phyloP scores from a whole-genome alignment of 1,140 invertebrate species.

The Brachionus asplanchnoidis region DNA sequence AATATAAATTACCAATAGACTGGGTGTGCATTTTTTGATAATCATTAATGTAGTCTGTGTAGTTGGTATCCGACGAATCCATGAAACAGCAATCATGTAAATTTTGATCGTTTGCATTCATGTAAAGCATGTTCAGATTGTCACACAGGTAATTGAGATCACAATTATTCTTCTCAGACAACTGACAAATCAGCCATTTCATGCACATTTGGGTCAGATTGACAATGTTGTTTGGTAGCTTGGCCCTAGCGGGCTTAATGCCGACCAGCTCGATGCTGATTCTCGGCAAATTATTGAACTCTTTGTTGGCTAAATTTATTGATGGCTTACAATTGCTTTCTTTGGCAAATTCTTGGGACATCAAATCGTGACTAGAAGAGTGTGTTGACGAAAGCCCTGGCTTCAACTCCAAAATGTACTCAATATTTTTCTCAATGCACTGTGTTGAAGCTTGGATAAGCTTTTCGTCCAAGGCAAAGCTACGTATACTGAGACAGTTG shows the following conservation, averaged over 20 bases:
- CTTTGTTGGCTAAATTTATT: slow-evolving; percentile 39
- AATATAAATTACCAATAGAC: not conserved
- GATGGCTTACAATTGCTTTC: not conserved
- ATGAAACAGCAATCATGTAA: slow-evolving; percentile 37
- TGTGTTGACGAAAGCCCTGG: not conserved
- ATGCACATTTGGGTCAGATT: slow-evolving; percentile 23
- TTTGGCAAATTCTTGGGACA: not conserved
- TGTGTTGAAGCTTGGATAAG: slow-evolving; percentile 35
- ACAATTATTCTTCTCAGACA: not conserved
- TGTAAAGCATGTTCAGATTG: slow-evolving; percentile 25
- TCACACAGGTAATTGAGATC: not conserved
- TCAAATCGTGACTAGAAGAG: not conserved
- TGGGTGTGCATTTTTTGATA: slow-evolving; percentile 13
- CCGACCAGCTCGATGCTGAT: slow-evolving; percentile 18
- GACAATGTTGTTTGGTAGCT: slow-evolving; percentile 33
- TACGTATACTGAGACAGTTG: slow-evolving; percentile 33
- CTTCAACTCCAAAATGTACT: slow-evolving; percentile 28
- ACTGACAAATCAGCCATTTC: slow-evolving; percentile 28
- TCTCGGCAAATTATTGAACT: slow-evolving; percentile 35
- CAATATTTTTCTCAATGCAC: slow-evolving; percentile 24
- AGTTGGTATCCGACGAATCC: slow-evolving; percentile 5
- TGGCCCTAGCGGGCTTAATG: not conserved
- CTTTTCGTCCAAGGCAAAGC: slow-evolving; percentile 10
- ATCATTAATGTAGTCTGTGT: slow-evolving; percentile 7
- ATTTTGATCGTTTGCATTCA: slow-evolving; percentile 12